Evolutionary conservation across 2,113 vertebrate genomes (phyloP), one percentile per base, ranked within the genome.

Genomic region (Mionectes macconnelli): DNA sequence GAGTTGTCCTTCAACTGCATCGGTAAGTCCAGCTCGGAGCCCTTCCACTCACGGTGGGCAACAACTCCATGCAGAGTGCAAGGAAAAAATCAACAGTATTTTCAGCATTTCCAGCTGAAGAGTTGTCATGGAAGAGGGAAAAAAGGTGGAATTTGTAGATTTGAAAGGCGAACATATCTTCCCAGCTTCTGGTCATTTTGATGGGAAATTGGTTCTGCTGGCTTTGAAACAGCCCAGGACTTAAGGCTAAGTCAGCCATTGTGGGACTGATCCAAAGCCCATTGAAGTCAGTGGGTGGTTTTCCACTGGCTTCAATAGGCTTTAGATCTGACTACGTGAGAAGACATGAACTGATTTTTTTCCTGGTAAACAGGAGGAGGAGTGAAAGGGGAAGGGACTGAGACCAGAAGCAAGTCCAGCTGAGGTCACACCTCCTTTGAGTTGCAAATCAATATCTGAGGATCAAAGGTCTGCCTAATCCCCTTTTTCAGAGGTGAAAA

Each of bases 1-100:
- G 99, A 99, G 90, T 35, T 98, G 9, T 99, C 99, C 97, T 99
- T 99, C 97, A 99, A 99, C 96, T 99, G 99, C 68, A 50, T 99
- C 2, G 99, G 99, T 99, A 96, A 98, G 99, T 98, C 49, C n/a
- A 4, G 42, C 83, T 40, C 37, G 4, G 33, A 89, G 56, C 40
- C n/a, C 52, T 73, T 70, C 33, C 14, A 28, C 73, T 68, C 62
- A 22, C 0, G 5, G 42, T 28, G 83, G 87, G 72, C 44, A 35
- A 8, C 64, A 50, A 1, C 74, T 22, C 49, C 35, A 16, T 3
- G 2, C 35, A 49, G 59, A 78, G 47, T 0, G 27, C 42, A 49
- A 80, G 81, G 30, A 12, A 2, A 62, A 87, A 84, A 81, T 9
- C 77, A 87, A 63, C 79, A 67, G 33, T 22, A 70, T 90, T 82